Evolutionary conservation across 2,113 vertebrate genomes (phyloP), one percentile per base, ranked within the genome.

Genomic region (Psittacara wagleri): DNA sequence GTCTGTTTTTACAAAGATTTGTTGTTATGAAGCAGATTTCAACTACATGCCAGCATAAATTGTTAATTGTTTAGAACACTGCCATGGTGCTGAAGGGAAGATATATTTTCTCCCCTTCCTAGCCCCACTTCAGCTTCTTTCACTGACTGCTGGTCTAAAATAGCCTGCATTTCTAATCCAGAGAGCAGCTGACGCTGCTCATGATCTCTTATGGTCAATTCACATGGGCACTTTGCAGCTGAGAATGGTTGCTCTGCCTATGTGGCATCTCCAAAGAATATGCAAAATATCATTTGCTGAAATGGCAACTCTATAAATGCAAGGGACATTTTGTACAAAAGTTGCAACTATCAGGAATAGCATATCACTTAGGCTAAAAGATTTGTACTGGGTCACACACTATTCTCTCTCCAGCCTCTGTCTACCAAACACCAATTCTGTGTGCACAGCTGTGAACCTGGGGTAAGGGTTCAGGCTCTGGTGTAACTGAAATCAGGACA

Each of bases 401-500:
- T 79, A 16, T 17, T 91, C 25, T 48, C 24, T 91, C 43, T 83
- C 39, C 20, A 63, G 33, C 39, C 37, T 69, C 55, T 46, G 13
- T 25, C 37, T 67, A 23, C 31, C 35, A 35, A 83, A 44, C 0
- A 0, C 43, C 70, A 63, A 3, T 28, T 43, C 77, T 17, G 33
- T 41, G 69, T 0, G 0, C 33, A 28, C 0, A 0, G 8, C 39
- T 79, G 33, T 29, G 62, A 72, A 20, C 8, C 39, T 75, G n/a
- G 41, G 17, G 31, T 68, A 39, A 28, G 28, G 13, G 13, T 27
- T 61, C 66, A 68, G 73, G 37, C 55, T 69, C 12, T 13, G 4
- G 25, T 29, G 16, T 54, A 43, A 39, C 33, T n/a, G 67, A 29
- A 27, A 44, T 48, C 17, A 75, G n/a, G 49, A 79, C 19, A 31